These are phyloP conservation scores for Cladorhizidae sp. DNA, from an alignment of 37 sponge, comb jelly and placozoan genomes.

Conservation along the genomic window DNA sequence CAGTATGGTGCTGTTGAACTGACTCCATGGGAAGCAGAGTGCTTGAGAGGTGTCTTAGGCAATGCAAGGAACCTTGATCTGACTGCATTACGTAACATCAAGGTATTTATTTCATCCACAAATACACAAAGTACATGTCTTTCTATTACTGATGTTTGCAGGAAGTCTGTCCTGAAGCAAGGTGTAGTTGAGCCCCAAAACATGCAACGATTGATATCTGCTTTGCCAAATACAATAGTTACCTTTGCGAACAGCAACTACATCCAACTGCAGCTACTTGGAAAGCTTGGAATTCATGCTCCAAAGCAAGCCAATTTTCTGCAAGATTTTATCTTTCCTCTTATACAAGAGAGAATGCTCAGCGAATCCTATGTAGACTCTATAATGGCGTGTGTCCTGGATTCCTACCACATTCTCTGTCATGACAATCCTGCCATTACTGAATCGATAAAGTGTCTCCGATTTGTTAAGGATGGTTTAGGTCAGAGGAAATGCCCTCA, in stretches of 20 bases:
- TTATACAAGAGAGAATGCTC: constrained; percentile 8
- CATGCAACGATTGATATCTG: neutral
- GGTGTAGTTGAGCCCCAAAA: constrained; percentile 29
- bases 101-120: constrained; percentile 3
- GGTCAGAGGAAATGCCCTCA: constrained; percentile 1
- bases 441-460: neutral
- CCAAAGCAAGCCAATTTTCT: constrained; percentile 18
- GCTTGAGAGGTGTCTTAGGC: constrained; percentile 5
- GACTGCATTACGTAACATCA: neutral
- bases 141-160: neutral
- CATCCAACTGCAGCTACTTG: constrained; percentile 23
- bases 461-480: constrained; percentile 8
- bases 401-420: neutral
- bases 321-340: constrained; percentile 11
- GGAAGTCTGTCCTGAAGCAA: neutral
- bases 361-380: neutral
- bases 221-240: constrained; percentile 14
- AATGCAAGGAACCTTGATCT: neutral
- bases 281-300: neutral
- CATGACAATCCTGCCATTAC: neutral
- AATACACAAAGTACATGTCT: constrained; percentile 7
- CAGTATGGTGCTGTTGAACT: constrained; percentile 12
- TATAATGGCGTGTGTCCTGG: constrained; percentile 37
- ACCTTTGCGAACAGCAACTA: neutral
- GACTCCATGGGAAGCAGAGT: neutral